These are phyloP conservation scores for Romanogobio albipinnatus DNA, from an alignment of 2,113 vertebrate species.

Conservation along the genomic window DNA sequence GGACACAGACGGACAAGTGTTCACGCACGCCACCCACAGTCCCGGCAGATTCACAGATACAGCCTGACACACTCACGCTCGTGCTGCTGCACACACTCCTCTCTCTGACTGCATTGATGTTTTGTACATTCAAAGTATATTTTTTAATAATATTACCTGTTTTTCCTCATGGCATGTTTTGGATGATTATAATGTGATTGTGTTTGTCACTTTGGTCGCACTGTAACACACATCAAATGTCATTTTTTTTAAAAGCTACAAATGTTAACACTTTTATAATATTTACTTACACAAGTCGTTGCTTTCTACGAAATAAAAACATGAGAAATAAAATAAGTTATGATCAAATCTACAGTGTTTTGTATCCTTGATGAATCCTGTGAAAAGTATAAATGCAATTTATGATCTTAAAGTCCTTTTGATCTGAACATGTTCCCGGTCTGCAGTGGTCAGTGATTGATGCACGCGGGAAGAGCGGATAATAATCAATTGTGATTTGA, in stretches of 20 bases:
- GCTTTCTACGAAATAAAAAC: not conserved
- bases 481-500: too few relatives aligned
- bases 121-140: slow-evolving; percentile 81
- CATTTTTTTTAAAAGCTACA: not conserved
- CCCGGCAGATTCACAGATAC: slow-evolving; percentile 17
- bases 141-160: slow-evolving; percentile 69
- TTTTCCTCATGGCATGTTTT: slow-evolving; percentile 42
- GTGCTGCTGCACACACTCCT: not conserved
- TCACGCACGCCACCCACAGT: slow-evolving; percentile 75
- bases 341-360: not conserved
- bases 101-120: slow-evolving; percentile 38
- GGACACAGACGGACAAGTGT: slow-evolving; percentile 46
- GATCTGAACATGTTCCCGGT: too few relatives aligned
- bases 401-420: not conserved
- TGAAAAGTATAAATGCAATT: not conserved
- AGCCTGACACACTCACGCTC: slow-evolving; percentile 36
- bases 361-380: not conserved
- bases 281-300: not conserved
- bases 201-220: slow-evolving; percentile 1
- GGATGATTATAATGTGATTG: slow-evolving; percentile 17
- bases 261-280: slow-evolving; percentile 13
- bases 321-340: slow-evolving; percentile 13
- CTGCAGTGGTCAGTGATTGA: too few relatives aligned
- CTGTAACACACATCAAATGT: not conserved
- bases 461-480: too few relatives aligned